Percentiles rank a stretch among this genome's conserved stretches.
Conservation (phyloP, 1,140 invertebrate genomes). For the Aleiodes sp. region DNA sequence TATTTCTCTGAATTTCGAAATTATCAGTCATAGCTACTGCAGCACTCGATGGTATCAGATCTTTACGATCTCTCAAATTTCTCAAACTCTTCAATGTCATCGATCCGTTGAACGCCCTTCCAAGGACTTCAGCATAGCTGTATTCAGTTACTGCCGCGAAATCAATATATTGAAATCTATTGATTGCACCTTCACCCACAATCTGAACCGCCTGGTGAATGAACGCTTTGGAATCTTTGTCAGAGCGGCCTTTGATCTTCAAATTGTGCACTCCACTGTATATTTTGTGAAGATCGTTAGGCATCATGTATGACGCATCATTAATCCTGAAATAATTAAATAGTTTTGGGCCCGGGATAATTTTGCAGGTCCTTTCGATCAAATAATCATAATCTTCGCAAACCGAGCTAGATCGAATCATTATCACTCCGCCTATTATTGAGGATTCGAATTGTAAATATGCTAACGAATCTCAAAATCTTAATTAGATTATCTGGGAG, state of each 20-base stretch:
- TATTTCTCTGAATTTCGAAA: slow-evolving; percentile 72
- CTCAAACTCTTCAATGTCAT: slow-evolving; percentile 69
- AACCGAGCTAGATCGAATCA: no score
- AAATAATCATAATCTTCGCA: no score
- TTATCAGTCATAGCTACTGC: slow-evolving; percentile 75
- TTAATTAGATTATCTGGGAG: no score
- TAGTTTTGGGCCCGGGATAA: no score
- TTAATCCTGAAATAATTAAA: slow-evolving; percentile 73
- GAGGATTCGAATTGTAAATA: slow-evolving; percentile 49
- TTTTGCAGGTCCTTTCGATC: no score
- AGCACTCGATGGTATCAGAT: slow-evolving; percentile 66
- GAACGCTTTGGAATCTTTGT: slow-evolving; percentile 69
- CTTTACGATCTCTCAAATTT: slow-evolving; percentile 69
- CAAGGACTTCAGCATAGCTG: slow-evolving; percentile 68
- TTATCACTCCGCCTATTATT: slow-evolving; percentile 63
- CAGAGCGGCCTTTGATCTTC: slow-evolving; percentile 71
- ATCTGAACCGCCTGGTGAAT: slow-evolving; percentile 89
- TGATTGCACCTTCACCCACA: slow-evolving; percentile 75
- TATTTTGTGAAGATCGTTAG: slow-evolving; percentile 74
- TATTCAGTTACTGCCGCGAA: slow-evolving; percentile 82
- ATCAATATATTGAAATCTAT: slow-evolving; percentile 71
- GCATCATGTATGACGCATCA: slow-evolving; percentile 87
- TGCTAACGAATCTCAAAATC: no score
- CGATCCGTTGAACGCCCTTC: slow-evolving; percentile 56
- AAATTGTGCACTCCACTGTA: slow-evolving; percentile 71